A percentile compares a stretch with the other conserved stretches of the same genome.
These are phyloP conservation scores for Pyrgus malvae DNA, from an alignment of 2,888 invertebrate genomes.

Conservation along the genomic window DNA sequence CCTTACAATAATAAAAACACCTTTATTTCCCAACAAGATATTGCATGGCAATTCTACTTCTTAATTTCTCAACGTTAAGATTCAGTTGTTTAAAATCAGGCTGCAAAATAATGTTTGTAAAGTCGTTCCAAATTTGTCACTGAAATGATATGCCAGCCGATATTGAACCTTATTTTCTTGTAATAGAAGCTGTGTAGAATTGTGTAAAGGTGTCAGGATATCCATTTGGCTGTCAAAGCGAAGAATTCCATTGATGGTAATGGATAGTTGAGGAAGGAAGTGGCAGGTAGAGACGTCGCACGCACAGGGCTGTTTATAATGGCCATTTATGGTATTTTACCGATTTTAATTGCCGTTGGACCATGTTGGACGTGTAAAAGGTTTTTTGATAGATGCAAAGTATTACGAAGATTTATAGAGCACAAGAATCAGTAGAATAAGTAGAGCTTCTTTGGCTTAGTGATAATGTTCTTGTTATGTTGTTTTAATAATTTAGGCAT, in stretches of 20 bases:
- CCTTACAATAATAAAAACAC: slow-evolving; percentile 48
- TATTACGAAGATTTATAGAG: no score
- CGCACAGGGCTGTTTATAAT: slow-evolving; percentile 41
- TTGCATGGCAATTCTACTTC: slow-evolving; percentile 19
- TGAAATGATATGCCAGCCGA: slow-evolving; percentile 27
- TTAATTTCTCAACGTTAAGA: slow-evolving; percentile 3
- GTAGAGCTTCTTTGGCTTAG: no score
- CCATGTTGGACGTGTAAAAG: no score
- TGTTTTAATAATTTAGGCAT: no score
- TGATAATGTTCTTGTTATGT: no score
- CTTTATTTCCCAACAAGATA: slow-evolving; percentile 11
- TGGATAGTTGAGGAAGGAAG: slow-evolving; percentile 79
- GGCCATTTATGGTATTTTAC: neutral
- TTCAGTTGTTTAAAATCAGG: neutral
- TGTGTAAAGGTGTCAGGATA: slow-evolving; percentile 57
- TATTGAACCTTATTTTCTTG: slow-evolving; percentile 34
- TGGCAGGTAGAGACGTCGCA: slow-evolving; percentile 71
- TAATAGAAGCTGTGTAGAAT: slow-evolving; percentile 28
- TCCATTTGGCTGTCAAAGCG: slow-evolving; percentile 68
- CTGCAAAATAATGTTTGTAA: slow-evolving; percentile 26
- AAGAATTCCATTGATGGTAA: slow-evolving; percentile 76
- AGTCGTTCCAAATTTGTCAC: slow-evolving; percentile 32
- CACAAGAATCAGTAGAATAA: no score
- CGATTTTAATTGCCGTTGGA: neutral
- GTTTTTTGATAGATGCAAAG: no score